Percentiles rank a stretch among this genome's conserved stretches.
These are phyloP conservation scores for Formica selysi DNA, from an alignment of 1,140 invertebrate genomes.

Conservation along the genomic window DNA sequence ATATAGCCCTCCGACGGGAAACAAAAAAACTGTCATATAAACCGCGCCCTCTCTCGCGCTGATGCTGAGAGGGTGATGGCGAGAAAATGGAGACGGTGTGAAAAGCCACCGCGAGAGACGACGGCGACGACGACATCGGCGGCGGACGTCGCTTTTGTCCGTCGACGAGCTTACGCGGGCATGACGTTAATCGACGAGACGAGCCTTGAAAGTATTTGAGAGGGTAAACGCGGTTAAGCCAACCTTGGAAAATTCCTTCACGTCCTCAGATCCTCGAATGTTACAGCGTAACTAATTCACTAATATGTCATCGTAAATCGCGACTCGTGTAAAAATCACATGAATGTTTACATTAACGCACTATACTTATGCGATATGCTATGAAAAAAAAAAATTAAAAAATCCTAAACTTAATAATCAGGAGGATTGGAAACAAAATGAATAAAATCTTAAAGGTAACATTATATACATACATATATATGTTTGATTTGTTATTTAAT, in stretches of 20 bases:
- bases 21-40: constrained; percentile 66
- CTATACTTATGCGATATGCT: background rate
- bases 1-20: constrained; percentile 43
- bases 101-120: constrained; percentile 65
- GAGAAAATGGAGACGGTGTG: constrained; percentile 68
- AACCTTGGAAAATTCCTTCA: constrained; percentile 46
- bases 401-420: background rate
- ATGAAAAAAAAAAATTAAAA: background rate
- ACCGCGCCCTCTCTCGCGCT: constrained; percentile 51
- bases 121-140: constrained; percentile 37
- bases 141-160: constrained; percentile 66
- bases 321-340: constrained; percentile 3
- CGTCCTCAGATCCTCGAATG: constrained; percentile 1
- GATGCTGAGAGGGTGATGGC: constrained; percentile 44
- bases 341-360: background rate
- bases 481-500: background rate
- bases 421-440: background rate
- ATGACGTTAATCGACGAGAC: constrained; percentile 68
- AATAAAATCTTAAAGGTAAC: background rate
- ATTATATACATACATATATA: background rate
- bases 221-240: constrained; percentile 53
- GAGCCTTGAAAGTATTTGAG: constrained; percentile 56
- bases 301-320: constrained; percentile 27
- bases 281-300: constrained; percentile 18
- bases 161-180: constrained; percentile 37